These are phyloP conservation scores for Atractosteus spatula DNA, from an alignment of 2,113 vertebrate species.

Conservation along the genomic window DNA sequence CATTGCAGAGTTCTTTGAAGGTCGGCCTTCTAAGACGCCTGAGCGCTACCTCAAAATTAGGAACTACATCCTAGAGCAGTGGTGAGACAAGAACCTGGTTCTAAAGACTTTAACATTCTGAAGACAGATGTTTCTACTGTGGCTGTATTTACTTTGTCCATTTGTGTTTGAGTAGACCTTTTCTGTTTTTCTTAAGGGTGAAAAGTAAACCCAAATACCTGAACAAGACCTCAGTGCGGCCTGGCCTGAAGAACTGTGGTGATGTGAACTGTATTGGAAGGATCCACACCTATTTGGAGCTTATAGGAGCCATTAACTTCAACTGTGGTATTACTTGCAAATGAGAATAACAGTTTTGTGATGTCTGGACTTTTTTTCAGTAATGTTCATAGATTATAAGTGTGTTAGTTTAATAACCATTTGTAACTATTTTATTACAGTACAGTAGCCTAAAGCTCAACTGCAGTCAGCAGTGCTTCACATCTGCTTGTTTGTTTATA, in stretches of 20 bases:
- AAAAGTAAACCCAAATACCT: constrained; percentile 89
- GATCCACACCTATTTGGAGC: constrained; percentile 94
- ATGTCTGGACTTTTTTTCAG: too few species aligned
- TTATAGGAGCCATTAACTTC: constrained; percentile 95
- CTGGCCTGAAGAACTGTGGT: constrained; percentile 94
- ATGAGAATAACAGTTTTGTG: background rate
- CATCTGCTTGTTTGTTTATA: too few species aligned
- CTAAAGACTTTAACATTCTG: background rate
- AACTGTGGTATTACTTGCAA: constrained; percentile 76
- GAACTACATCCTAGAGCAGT: constrained; percentile 97
- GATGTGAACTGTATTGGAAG: constrained; percentile 98
- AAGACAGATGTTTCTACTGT: too few species aligned
- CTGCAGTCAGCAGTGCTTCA: too few species aligned
- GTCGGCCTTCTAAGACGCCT: constrained; percentile 90
- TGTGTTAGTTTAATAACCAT: too few species aligned
- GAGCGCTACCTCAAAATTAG: constrained; percentile 95
- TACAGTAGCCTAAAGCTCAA: too few species aligned
- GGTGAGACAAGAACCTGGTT: constrained; percentile 63
- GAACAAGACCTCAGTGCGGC: constrained; percentile 96
- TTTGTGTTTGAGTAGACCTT: too few species aligned
- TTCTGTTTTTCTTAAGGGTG: constrained; percentile 56
- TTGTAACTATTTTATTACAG: too few species aligned
- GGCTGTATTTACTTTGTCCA: too few species aligned
- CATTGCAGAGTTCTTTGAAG: constrained; percentile 95
- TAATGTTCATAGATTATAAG: too few species aligned